Percentiles rank a stretch among this genome's conserved stretches.
Conservation (phyloP, 2,113 vertebrate genomes). For the Acanthochromis polyacanthus region DNA sequence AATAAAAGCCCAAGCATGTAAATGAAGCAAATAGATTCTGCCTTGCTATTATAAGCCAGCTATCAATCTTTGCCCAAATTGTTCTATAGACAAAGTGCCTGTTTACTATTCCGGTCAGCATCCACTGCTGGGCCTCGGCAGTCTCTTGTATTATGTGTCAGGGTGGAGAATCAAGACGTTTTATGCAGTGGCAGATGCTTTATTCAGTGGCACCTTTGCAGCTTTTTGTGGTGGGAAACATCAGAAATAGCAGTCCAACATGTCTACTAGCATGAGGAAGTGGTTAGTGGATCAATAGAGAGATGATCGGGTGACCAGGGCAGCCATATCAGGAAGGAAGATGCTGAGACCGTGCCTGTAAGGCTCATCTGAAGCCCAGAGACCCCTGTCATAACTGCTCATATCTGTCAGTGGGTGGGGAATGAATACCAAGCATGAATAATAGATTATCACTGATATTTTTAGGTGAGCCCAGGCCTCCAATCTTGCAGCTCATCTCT, state of each 20-base stretch:
- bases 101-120: conserved; percentile 72
- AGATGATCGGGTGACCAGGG: conserved; percentile 86
- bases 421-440: conserved; percentile 89
- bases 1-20: conserved; percentile 52
- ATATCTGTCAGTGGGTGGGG: conserved; percentile 85
- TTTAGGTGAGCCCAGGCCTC: conserved; percentile 86
- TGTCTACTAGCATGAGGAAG: conserved; percentile 86
- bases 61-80: conserved; percentile 69
- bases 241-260: conserved; percentile 80
- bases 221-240: conserved; percentile 84
- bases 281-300: conserved; percentile 88
- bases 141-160: conserved; percentile 73
- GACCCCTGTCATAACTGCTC: conserved; percentile 86
- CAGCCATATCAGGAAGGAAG: conserved; percentile 68
- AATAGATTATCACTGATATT: conserved; percentile 91
- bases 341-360: conserved; percentile 52
- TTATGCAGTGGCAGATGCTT: conserved; percentile 73
- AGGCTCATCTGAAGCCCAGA: conserved; percentile 81
- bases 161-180: conserved; percentile 66
- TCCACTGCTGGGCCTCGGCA: conserved; percentile 50
- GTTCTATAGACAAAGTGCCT: conserved; percentile 66
- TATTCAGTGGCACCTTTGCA: conserved; percentile 75
- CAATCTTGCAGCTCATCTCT: conserved; percentile 85
- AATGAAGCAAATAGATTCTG: conserved; percentile 61
- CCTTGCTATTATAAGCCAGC: conserved; percentile 45